Conservation (phyloP, 2,113 vertebrate species). For the Cervus canadensis region DNA sequence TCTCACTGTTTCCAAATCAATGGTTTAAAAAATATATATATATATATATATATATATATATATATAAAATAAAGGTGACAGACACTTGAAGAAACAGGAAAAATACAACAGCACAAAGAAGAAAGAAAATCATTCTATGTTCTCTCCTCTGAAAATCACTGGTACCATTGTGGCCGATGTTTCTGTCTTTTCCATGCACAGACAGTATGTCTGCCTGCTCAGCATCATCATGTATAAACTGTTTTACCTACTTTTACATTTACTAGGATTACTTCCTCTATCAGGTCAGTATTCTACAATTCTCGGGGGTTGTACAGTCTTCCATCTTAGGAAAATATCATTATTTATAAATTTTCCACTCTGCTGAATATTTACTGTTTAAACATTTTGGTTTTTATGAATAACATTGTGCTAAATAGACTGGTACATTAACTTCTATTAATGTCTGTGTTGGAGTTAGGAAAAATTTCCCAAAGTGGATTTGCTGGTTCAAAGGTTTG, state of each 20-base stretch:
- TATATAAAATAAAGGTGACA: not conserved
- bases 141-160: not conserved
- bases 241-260: not conserved
- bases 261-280: not conserved
- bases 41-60: not conserved
- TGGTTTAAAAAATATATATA: not conserved
- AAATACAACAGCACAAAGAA: not conserved
- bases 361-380: not conserved
- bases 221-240: not conserved
- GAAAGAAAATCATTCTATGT: not conserved
- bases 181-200: not conserved
- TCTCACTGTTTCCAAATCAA: not conserved
- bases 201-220: not conserved
- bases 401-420: not conserved
- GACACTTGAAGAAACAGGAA: not conserved
- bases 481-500: not conserved
- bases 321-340: not conserved
- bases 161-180: not conserved
- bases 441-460: not conserved
- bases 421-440: not conserved
- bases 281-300: not conserved
- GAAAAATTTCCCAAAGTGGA: not conserved
- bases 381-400: not conserved
- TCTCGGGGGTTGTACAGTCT: not conserved
- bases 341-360: not conserved